Evolutionary conservation across 2,888 invertebrate species (phyloP).

Genomic region (Caenorhabditis wallacei): DNA sequence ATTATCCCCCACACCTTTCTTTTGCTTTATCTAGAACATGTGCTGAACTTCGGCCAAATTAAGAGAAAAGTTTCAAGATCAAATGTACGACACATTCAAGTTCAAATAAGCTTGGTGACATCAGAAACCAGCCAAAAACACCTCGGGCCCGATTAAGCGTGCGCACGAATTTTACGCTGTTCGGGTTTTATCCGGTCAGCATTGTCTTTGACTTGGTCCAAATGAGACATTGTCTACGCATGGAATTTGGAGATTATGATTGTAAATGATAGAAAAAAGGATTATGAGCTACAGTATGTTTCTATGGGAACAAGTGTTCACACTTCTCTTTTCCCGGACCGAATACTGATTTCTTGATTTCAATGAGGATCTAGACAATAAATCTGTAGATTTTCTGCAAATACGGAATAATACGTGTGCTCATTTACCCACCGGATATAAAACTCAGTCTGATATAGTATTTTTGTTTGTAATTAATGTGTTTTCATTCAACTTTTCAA

Average conservation of each 20-base stretch:
- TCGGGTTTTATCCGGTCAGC: slow-evolving; percentile 3
- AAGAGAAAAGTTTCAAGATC: background rate
- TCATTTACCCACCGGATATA: background rate
- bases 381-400: background rate
- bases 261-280: background rate
- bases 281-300: no score
- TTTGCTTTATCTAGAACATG: background rate
- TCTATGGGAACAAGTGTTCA: no score
- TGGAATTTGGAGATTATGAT: background rate
- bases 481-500: slow-evolving; percentile 6
- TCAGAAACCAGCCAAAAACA: slow-evolving; percentile 34
- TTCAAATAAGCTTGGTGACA: slow-evolving; percentile 34
- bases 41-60: slow-evolving; percentile 12
- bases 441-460: background rate
- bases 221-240: background rate
- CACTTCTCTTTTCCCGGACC: background rate
- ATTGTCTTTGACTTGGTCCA: slow-evolving; percentile 12
- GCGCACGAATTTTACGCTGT: slow-evolving; percentile 24
- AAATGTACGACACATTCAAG: slow-evolving; percentile 30
- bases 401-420: background rate
- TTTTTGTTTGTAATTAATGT: background rate
- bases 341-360: background rate
- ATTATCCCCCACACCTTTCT: no score
- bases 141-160: slow-evolving; percentile 5
- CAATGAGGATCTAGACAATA: background rate